Evolutionary conservation across 2,888 invertebrate genomes (phyloP).

Genomic region (Eutolmus rufibarbis): DNA sequence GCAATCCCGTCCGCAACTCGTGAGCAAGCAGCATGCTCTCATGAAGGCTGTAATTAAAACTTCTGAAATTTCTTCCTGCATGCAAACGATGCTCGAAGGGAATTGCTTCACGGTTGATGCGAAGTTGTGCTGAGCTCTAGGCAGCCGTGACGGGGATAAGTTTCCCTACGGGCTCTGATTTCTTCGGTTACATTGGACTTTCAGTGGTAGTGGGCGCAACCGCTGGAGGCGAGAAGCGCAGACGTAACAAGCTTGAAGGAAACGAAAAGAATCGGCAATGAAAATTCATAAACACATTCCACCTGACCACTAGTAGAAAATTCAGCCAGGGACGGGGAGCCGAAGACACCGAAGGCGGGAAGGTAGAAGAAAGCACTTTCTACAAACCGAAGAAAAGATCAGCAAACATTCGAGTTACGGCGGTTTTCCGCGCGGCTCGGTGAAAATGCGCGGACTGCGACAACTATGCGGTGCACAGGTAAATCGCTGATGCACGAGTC

Average conservation of each 20-base stretch:
- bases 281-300: neutral
- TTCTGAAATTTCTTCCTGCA: neutral
- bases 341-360: neutral
- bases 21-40: neutral
- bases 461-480: neutral
- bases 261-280: slow-evolving; percentile 15
- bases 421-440: neutral
- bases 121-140: neutral
- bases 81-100: neutral
- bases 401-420: neutral
- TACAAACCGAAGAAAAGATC: slow-evolving; percentile 16
- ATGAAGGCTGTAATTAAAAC: slow-evolving; percentile 15
- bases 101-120: neutral
- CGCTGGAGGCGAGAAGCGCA: neutral
- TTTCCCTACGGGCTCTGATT: neutral
- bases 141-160: neutral
- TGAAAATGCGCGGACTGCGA: neutral
- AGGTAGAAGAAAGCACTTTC: slow-evolving; percentile 4
- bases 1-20: neutral
- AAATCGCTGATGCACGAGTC: neutral
- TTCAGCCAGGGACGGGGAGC: neutral
- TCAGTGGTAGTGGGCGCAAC: neutral
- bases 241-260: neutral
- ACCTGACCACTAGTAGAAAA: neutral
- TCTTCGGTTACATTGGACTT: neutral